Evolutionary conservation across 2,888 invertebrate species (phyloP), one percentile per base, ranked within the genome.

Genomic region (Watsonalla binaria): DNA sequence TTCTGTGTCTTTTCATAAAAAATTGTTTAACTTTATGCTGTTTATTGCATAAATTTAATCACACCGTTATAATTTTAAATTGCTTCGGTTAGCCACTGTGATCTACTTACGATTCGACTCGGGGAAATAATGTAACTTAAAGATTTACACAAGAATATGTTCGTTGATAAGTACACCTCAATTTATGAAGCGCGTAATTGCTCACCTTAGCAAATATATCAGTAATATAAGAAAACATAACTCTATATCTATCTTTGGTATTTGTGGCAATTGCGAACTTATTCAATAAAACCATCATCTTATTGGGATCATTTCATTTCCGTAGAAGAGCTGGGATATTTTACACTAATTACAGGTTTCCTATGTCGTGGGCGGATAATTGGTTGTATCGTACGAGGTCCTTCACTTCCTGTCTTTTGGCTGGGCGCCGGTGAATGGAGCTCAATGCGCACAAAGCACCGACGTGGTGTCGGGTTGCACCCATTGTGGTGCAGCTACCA

Each of bases 341-440:
- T 86, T 84, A 84, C 89, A 81, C 81, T 90, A 90, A 90, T 90
- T 90, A 79, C 84, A 63, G 89, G 90, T 87, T 88, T 90, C 88
- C 72, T 68, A 80, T 90, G 70, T 78, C 90, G 84, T 82, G 84
- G 90, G 90, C 88, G 90, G 82, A 82, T 84, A 86, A 88, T 90
- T 89, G 86, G 87, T 79, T 82, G 78, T 81, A 86, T 88, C 82
- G 82, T 74, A 74, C 79, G 79, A 76, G 84, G 84, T 87, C 82
- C 83, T 82, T 76, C 77, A 84, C 88, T 90, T 90, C 90, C 90
- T 88, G 90, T 82, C 86, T 85, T 87, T 89, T 86, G 82, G 78
- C 71, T 51, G 62, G 56, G 70, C 66, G 68, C 64, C 63, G 55
- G 63, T 80, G 74, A 79, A 80, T 78, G 76, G 74, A 51, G 51